phyloP scores from a whole-genome alignment of 2,113 vertebrate genomes.

The Chaetodon auriga region DNA sequence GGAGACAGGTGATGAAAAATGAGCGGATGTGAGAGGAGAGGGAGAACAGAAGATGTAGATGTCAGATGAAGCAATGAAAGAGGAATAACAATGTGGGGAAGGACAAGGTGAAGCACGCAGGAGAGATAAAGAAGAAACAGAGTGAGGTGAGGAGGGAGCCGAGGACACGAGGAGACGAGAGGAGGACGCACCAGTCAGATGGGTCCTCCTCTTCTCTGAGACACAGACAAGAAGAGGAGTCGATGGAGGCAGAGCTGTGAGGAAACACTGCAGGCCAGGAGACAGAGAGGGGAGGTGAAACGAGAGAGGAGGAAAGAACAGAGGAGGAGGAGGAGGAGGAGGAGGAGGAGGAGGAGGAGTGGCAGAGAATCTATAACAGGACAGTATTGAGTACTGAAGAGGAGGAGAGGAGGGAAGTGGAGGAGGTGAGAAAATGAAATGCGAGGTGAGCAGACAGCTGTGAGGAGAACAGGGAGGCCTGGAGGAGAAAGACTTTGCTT shows the following conservation, averaged over 20 bases:
- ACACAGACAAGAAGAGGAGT: not conserved
- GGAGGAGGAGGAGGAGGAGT: not conserved
- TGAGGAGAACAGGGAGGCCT: not conserved
- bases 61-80: slow-evolving; percentile 1
- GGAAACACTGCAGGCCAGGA: not conserved
- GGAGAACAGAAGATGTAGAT: slow-evolving; percentile 2
- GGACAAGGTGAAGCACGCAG: not conserved
- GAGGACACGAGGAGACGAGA: not conserved
- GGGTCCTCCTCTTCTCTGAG: not conserved
- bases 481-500: not conserved
- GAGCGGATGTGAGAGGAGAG: not conserved
- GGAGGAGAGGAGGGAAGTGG: not conserved
- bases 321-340: not conserved
- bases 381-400: not conserved
- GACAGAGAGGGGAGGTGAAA: not conserved
- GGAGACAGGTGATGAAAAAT: not conserved
- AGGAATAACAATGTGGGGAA: not conserved
- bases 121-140: not conserved
- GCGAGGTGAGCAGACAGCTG: not conserved
- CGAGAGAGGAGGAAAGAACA: not conserved
- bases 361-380: no score
- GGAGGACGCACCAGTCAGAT: not conserved
- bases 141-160: not conserved
- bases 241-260: not conserved
- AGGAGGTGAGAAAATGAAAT: not conserved